Percentiles rank a stretch among this genome's conserved stretches.
Conservation (phyloP, 2,113 vertebrate genomes). For the Macrotis lagotis region DNA sequence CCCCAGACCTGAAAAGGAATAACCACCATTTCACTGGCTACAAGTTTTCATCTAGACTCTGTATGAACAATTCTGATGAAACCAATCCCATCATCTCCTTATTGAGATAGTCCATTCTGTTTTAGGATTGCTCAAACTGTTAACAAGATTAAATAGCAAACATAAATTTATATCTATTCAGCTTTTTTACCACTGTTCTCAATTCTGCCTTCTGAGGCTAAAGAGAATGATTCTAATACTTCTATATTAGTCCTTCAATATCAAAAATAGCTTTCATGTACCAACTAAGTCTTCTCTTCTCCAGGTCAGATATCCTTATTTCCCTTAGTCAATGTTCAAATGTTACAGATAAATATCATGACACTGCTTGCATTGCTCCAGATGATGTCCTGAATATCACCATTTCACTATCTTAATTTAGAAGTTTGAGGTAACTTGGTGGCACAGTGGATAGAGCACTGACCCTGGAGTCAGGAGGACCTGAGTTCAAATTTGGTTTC, state of each 20-base stretch:
- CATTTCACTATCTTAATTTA: background rate
- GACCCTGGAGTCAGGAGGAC: too few species aligned
- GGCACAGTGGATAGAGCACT: too few species aligned
- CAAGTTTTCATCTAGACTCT: background rate
- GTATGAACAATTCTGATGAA: background rate
- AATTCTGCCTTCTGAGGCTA: background rate
- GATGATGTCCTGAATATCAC: background rate
- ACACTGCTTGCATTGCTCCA: background rate
- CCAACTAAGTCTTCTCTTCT: background rate
- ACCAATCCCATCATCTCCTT: background rate
- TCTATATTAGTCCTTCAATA: background rate
- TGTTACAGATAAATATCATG: background rate
- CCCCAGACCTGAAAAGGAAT: background rate
- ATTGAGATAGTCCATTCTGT: background rate
- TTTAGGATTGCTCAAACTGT: background rate
- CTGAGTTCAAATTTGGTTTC: too few species aligned
- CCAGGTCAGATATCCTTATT: background rate
- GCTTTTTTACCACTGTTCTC: background rate
- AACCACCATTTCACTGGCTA: background rate
- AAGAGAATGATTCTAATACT: background rate
- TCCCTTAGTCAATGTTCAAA: background rate
- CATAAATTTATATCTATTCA: background rate
- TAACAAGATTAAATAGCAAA: background rate
- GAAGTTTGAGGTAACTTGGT: too few species aligned
- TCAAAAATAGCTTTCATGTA: background rate